Percentiles rank a stretch among this genome's conserved stretches.
Conservation (phyloP, 2,797 vertebrate genomes). For the Coranthus polyacanthus region DNA sequence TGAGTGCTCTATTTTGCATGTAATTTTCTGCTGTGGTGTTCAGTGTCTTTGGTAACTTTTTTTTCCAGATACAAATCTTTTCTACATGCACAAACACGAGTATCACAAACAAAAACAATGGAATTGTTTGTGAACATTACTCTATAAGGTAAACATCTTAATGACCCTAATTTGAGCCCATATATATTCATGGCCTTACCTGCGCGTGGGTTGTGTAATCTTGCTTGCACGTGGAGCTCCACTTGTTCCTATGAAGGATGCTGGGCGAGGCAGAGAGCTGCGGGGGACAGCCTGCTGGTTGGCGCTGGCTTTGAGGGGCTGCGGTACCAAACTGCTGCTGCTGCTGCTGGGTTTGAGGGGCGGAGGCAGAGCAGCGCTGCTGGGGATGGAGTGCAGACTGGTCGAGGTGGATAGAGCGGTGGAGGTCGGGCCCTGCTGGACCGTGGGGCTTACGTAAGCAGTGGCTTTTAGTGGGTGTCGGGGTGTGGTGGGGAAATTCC, state of each 20-base stretch:
- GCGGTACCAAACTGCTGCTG: constrained; percentile 87
- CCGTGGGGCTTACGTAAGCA: constrained; percentile 96
- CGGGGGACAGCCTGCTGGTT: constrained; percentile 73
- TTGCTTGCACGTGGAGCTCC: constrained; percentile 89
- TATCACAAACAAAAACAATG: no score
- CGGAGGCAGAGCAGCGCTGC: constrained; percentile 85
- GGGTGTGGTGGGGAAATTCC: constrained; percentile 89
- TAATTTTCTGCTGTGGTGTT: no score
- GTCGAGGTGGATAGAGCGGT: constrained; percentile 84
- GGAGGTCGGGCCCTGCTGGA: constrained; percentile 90
- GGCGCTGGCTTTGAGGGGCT: constrained; percentile 85
- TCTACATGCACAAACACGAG: no score
- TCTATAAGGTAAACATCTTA: no score
- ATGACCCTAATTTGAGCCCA: no score
- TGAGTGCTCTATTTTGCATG: no score
- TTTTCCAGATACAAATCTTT: no score
- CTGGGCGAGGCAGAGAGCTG: constrained; percentile 94
- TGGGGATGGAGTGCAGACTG: constrained; percentile 87
- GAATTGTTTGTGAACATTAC: no score
- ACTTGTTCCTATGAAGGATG: constrained; percentile 88
- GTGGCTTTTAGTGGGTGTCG: constrained; percentile 95
- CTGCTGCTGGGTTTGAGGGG: constrained; percentile 88
- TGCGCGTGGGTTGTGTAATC: constrained; percentile 71
- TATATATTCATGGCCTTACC: constrained; percentile 44
- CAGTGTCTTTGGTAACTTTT: no score